Percentiles rank a stretch among this genome's conserved stretches.
Evolutionary conservation across 2,797 vertebrate species (phyloP).

Genomic region (Dryobates pubescens): DNA sequence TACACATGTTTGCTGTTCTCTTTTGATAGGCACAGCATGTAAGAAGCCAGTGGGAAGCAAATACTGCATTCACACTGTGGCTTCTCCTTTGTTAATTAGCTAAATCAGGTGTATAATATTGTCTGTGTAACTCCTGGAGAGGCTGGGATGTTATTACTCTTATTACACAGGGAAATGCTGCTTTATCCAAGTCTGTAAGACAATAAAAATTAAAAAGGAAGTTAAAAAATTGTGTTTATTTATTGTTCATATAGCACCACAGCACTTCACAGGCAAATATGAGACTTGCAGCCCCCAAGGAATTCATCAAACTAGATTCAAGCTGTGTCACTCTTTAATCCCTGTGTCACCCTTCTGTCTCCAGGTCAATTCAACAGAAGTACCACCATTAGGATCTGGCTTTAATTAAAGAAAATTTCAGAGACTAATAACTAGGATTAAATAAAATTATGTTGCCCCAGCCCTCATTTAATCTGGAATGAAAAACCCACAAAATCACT

Average conservation of each 20-base stretch:
- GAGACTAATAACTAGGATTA: not conserved
- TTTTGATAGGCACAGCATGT: constrained; percentile 65
- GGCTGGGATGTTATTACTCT: not conserved
- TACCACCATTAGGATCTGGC: not conserved
- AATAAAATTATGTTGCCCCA: not conserved
- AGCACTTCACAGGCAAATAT: not conserved
- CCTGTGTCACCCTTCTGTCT: not conserved
- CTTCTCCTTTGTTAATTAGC: constrained; percentile 64
- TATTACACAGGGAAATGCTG: not conserved
- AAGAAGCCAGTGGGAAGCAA: constrained; percentile 65
- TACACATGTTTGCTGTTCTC: constrained; percentile 49
- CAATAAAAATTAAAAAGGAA: not conserved
- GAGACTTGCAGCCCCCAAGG: not conserved
- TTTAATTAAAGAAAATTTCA: constrained; percentile 40
- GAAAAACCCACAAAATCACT: not conserved
- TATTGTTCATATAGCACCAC: not conserved
- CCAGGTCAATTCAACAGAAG: not conserved
- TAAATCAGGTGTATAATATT: constrained; percentile 56
- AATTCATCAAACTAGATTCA: not conserved
- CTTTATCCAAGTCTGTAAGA: not conserved
- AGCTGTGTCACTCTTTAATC: not conserved
- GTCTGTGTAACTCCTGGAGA: constrained; percentile 24
- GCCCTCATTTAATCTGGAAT: not conserved
- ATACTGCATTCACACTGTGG: not conserved
- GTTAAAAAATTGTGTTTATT: not conserved